Base-by-base conservation (phyloP, 2,888 invertebrate species). In the Pristionchus fissidentatus region DNA sequence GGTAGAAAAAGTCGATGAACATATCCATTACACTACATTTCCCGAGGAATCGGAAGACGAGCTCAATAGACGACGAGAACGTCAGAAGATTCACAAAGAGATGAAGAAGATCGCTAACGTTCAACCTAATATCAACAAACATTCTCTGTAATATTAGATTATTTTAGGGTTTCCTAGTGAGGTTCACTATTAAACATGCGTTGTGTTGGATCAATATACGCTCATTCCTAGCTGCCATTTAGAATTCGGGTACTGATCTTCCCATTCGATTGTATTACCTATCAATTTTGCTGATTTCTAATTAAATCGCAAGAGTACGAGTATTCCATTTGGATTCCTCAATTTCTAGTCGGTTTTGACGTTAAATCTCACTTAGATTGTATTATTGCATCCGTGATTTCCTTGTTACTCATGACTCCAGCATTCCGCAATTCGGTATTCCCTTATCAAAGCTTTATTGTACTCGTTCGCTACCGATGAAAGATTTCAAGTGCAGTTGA, bases 391-490 rank as follows among this genome's bases (percentile, higher is more conserved):
- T 43, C 70, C 70, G 70, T 70, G 70, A 70, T 70, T 70, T 19
- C 26, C 41, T n/a, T n/a, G 38, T 15, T 70, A 41, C 70, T 70
- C 70, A 70, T 70, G 70, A 70, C 70, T 43, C 43, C 41, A 70
- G 38, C 70, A 70, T 70, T 70, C 70, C 70, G 26, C 38, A 26
- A 70, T 70, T 38, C 41, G 70, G 70, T 70, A 70, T 70, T n/a
- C 26, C 38, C 8, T 70, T 70, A 41, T 70, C 43, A 70, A n/a
- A 41, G 70, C 70, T 70, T 70, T 70, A 70, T n/a, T n/a, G n/a
- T n/a, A n/a, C n/a, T n/a, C n/a, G n/a, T n/a, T n/a, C n/a, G n/a
- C n/a, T n/a, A n/a, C n/a, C n/a, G n/a, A n/a, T n/a, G n/a, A n/a
- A n/a, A n/a, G n/a, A n/a, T n/a, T n/a, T n/a, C n/a, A n/a, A n/a